These are phyloP conservation scores for Brienomyrus brachyistius DNA, from an alignment of 2,113 vertebrate genomes.

Conservation along the genomic window DNA sequence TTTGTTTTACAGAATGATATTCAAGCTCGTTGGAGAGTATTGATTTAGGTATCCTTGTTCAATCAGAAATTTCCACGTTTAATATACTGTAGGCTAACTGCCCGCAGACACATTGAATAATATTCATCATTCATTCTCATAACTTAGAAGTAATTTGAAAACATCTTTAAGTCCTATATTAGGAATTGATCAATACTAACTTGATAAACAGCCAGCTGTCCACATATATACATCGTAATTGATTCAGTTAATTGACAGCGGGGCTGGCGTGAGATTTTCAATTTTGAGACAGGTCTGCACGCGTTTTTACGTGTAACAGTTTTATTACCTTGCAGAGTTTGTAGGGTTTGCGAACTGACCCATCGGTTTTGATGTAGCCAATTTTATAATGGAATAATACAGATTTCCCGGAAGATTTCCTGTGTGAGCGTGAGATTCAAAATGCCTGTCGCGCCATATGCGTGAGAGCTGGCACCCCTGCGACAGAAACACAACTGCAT, in stretches of 20 bases:
- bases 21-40: background rate
- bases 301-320: no score
- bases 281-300: no score
- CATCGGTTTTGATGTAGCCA: no score
- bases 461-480: no score
- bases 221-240: background rate
- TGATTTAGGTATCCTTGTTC: background rate
- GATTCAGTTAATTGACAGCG: background rate
- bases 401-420: background rate
- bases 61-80: background rate
- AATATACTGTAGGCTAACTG: background rate
- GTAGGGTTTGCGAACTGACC: no score
- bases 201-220: background rate
- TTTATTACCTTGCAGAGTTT: no score
- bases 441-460: no score
- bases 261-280: no score
- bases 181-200: background rate
- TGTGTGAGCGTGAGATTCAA: no score
- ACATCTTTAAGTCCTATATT: background rate
- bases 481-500: background rate
- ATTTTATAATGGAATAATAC: no score
- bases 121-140: background rate
- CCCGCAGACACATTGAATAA: background rate
- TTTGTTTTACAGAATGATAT: background rate
- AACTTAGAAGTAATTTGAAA: background rate